Evolutionary conservation across 1,140 invertebrate genomes (phyloP).

Genomic region (Pygmarrhopalites habei): DNA sequence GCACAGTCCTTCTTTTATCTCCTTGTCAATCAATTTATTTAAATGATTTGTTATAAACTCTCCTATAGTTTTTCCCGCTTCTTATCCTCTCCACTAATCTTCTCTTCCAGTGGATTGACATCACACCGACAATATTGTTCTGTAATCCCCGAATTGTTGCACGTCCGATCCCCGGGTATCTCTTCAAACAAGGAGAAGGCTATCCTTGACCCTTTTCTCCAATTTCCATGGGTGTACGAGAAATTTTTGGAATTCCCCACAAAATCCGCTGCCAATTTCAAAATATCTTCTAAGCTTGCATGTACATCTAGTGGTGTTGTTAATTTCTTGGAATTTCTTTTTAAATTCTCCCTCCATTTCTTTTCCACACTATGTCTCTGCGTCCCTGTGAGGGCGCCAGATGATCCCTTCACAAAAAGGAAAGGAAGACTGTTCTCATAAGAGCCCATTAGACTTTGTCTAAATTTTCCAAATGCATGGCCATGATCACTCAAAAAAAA

Average conservation of each 20-base stretch:
- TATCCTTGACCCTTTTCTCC: not conserved
- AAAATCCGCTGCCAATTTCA: conserved; percentile 5
- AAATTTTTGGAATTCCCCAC: not conserved
- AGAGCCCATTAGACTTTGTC: conserved; percentile 38
- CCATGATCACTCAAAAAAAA: conserved; percentile 40
- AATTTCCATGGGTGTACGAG: not conserved
- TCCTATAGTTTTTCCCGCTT: too few species aligned
- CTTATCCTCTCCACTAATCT: too few species aligned
- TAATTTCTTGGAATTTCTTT: conserved; percentile 25
- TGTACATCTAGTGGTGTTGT: conserved; percentile 38
- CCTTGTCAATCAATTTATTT: too few species aligned
- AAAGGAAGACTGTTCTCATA: conserved; percentile 40
- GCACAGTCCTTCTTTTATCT: too few species aligned
- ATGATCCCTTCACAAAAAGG: conserved; percentile 36
- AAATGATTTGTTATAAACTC: too few species aligned
- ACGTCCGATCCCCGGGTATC: conserved; percentile 27
- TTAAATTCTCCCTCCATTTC: conserved; percentile 24
- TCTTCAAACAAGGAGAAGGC: conserved; percentile 33
- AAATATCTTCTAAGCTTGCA: conserved; percentile 27
- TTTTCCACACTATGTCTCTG: too few species aligned
- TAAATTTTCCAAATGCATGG: conserved; percentile 35
- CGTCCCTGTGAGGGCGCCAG: too few species aligned
- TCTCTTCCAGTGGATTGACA: conserved; percentile 15
- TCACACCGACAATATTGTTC: conserved; percentile 38
- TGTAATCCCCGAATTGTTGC: conserved; percentile 28